Evolutionary conservation across 1,140 invertebrate species (phyloP).

Genomic region (Lineus longissimus): DNA sequence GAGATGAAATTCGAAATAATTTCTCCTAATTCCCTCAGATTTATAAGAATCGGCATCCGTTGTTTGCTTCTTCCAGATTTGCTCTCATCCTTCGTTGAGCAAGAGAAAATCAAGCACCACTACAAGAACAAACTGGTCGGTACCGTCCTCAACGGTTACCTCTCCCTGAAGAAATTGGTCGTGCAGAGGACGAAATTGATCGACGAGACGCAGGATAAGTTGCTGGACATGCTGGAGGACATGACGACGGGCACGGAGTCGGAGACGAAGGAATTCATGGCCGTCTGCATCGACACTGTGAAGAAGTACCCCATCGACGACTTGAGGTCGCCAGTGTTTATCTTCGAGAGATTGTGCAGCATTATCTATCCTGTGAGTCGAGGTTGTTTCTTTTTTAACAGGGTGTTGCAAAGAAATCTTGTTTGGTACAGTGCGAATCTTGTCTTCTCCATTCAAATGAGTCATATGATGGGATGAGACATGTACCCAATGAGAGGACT

Average conservation of each 20-base stretch:
- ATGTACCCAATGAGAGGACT: too few species aligned
- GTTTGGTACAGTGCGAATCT: too few species aligned
- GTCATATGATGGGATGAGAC: too few species aligned
- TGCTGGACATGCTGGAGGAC: slow-evolving; percentile 90
- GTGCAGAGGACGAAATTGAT: slow-evolving; percentile 92
- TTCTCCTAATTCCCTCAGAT: too few species aligned
- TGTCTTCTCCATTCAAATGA: too few species aligned
- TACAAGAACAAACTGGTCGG: slow-evolving; percentile 87
- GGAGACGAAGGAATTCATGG: slow-evolving; percentile 95
- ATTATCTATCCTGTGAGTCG: slow-evolving; percentile 84
- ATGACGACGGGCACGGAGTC: slow-evolving; percentile 93
- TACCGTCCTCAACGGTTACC: slow-evolving; percentile 87
- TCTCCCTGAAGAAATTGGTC: slow-evolving; percentile 82
- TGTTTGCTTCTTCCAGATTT: slow-evolving; percentile 67
- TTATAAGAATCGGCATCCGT: too few species aligned
- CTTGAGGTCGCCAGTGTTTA: slow-evolving; percentile 90
- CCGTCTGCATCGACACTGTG: slow-evolving; percentile 92
- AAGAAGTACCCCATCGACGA: slow-evolving; percentile 89
- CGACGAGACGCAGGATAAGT: slow-evolving; percentile 93
- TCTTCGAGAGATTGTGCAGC: slow-evolving; percentile 92
- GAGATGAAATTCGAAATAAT: too few species aligned
- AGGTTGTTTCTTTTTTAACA: too few species aligned
- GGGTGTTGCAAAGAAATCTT: too few species aligned
- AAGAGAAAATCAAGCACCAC: slow-evolving; percentile 72
- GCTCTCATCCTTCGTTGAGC: slow-evolving; percentile 68